phyloP scores from a whole-genome alignment of 2,797 vertebrate genomes.

The Melanotaenia parkinsoni region DNA sequence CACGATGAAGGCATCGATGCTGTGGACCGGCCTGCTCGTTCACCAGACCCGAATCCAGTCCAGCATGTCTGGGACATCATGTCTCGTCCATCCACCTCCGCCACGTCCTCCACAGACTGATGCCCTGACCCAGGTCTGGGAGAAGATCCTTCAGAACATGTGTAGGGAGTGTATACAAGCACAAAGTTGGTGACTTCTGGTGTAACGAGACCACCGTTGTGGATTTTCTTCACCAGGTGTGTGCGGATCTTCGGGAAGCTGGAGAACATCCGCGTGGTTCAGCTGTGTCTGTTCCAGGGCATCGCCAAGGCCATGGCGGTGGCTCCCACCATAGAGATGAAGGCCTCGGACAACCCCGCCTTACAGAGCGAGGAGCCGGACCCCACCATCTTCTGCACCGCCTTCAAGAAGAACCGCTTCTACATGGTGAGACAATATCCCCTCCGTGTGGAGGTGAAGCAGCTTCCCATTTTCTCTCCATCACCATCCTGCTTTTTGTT shows the following conservation, averaged over 20 bases:
- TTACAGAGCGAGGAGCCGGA: constrained; percentile 90
- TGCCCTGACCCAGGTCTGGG: too few relatives aligned
- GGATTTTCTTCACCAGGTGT: constrained; percentile 82
- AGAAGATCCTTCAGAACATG: too few relatives aligned
- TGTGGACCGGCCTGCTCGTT: too few relatives aligned
- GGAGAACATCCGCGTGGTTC: constrained; percentile 95
- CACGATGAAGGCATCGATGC: too few relatives aligned
- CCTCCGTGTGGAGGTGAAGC: too few relatives aligned
- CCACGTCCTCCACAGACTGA: too few relatives aligned
- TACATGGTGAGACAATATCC: constrained; percentile 86
- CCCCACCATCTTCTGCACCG: constrained; percentile 94
- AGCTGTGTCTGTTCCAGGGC: constrained; percentile 94
- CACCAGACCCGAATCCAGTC: too few relatives aligned
- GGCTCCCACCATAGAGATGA: constrained; percentile 96
- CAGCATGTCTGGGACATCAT: too few relatives aligned
- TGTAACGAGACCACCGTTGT: background rate
- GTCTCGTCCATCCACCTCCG: too few relatives aligned
- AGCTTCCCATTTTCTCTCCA: too few relatives aligned
- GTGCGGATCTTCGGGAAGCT: constrained; percentile 96
- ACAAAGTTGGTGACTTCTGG: too few relatives aligned
- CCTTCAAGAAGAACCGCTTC: constrained; percentile 99
- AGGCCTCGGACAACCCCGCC: constrained; percentile 96
- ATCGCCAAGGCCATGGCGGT: constrained; percentile 88
- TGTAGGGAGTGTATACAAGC: too few relatives aligned
- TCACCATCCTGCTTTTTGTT: background rate